Percentiles rank a stretch among this genome's conserved stretches.
phyloP scores from a whole-genome alignment of 2,797 vertebrate genomes.

The Crypturellus tataupa region DNA sequence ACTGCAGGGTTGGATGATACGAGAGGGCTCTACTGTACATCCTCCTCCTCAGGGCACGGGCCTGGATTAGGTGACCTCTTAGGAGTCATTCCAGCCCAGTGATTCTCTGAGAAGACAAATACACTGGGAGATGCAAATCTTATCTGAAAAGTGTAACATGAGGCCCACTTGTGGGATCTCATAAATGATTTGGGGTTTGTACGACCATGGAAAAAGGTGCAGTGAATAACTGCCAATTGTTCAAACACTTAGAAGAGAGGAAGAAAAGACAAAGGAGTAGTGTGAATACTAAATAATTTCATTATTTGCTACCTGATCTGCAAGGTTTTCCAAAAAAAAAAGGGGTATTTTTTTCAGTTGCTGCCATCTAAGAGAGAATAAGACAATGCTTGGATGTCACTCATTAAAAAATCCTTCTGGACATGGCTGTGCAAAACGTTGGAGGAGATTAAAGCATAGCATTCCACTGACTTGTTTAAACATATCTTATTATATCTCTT shows the following conservation, averaged over 20 bases:
- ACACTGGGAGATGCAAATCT: conserved; percentile 28
- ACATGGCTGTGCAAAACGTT: neutral
- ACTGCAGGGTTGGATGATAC: neutral
- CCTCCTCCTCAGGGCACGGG: neutral
- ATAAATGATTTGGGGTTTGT: neutral
- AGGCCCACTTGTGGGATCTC: neutral
- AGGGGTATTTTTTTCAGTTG: neutral
- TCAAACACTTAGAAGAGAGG: neutral
- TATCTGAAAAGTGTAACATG: conserved; percentile 35
- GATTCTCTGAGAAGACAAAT: conserved; percentile 61
- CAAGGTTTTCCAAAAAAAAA: neutral
- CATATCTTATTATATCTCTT: conserved; percentile 57
- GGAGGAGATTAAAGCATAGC: conserved; percentile 63
- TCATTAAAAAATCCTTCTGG: conserved; percentile 51
- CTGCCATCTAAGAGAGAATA: neutral
- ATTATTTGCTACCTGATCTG: neutral
- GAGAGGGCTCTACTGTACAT: neutral
- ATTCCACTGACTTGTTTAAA: conserved; percentile 72
- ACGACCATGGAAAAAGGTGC: neutral
- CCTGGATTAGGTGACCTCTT: conserved; percentile 51
- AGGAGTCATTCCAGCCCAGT: conserved; percentile 45
- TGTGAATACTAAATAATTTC: neutral
- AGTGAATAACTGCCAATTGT: neutral
- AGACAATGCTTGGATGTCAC: neutral
- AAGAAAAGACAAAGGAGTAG: neutral